Conservation (phyloP, 1,140 invertebrate species). For the Drosophila nasuta region DNA sequence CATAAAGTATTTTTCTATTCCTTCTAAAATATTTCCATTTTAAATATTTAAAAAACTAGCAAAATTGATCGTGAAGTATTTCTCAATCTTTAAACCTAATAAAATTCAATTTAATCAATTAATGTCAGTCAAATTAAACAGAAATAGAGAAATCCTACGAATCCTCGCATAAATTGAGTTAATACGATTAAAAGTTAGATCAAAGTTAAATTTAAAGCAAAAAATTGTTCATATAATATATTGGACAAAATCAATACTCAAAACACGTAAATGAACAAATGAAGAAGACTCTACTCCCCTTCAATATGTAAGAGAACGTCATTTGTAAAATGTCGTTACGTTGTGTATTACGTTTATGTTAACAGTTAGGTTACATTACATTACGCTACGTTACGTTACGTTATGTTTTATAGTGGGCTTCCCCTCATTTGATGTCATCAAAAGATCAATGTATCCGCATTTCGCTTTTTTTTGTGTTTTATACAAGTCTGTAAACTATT, state of each 20-base stretch:
- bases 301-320: constrained; percentile 37
- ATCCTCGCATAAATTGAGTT: not conserved
- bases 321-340: constrained; percentile 79
- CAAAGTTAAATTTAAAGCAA: too few relatives aligned
- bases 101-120: too few relatives aligned
- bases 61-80: too few relatives aligned
- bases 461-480: constrained; percentile 52
- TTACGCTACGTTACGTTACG: constrained; percentile 51
- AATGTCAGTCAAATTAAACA: too few relatives aligned
- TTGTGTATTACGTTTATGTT: constrained; percentile 63
- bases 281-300: not conserved
- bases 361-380: constrained; percentile 30
- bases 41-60: too few relatives aligned
- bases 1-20: too few relatives aligned
- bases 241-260: constrained; percentile 4
- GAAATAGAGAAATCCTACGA: too few relatives aligned
- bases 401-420: constrained; percentile 66
- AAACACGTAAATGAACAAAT: constrained; percentile 4
- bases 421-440: constrained; percentile 49
- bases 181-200: not conserved
- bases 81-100: too few relatives aligned
- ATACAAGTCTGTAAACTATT: constrained; percentile 40
- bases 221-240: too few relatives aligned
- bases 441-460: constrained; percentile 47
- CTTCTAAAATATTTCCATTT: too few relatives aligned